Conservation (phyloP, 2,113 vertebrate species). For the Trinectes maculatus region DNA sequence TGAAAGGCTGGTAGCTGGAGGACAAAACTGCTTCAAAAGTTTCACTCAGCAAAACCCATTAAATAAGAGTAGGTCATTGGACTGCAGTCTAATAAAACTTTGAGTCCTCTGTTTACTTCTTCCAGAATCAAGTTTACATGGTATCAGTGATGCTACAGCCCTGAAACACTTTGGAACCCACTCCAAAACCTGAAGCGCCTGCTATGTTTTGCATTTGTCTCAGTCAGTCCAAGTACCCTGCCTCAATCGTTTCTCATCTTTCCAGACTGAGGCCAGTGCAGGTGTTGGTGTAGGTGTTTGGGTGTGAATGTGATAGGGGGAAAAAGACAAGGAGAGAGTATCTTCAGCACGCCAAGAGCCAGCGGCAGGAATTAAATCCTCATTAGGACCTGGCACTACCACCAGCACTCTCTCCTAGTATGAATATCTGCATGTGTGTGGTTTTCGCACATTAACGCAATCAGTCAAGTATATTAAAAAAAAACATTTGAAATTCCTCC, state of each 20-base stretch:
- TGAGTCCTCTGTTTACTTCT: not conserved
- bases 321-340: slow-evolving; percentile 21
- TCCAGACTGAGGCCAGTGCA: slow-evolving; percentile 29
- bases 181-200: not conserved
- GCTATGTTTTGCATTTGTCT: slow-evolving; percentile 22
- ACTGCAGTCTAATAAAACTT: not conserved
- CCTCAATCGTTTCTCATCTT: slow-evolving; percentile 37
- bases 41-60: no score
- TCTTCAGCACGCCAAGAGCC: slow-evolving; percentile 61
- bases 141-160: not conserved
- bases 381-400: slow-evolving; percentile 67
- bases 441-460: no score
- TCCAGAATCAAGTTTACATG: not conserved
- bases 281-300: slow-evolving; percentile 46
- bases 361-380: slow-evolving; percentile 71
- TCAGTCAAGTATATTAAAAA: slow-evolving; percentile 10
- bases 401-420: slow-evolving; percentile 9
- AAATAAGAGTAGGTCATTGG: not conserved
- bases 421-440: not conserved
- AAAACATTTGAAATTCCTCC: not conserved
- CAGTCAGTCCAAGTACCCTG: slow-evolving; percentile 3
- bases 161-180: not conserved
- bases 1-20: slow-evolving; percentile 8
- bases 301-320: slow-evolving; percentile 18
- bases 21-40: slow-evolving; percentile 1